Evolutionary conservation across 2,888 invertebrate genomes (phyloP), one percentile per base, ranked within the genome.

Genomic region (Gortyna flavago): DNA sequence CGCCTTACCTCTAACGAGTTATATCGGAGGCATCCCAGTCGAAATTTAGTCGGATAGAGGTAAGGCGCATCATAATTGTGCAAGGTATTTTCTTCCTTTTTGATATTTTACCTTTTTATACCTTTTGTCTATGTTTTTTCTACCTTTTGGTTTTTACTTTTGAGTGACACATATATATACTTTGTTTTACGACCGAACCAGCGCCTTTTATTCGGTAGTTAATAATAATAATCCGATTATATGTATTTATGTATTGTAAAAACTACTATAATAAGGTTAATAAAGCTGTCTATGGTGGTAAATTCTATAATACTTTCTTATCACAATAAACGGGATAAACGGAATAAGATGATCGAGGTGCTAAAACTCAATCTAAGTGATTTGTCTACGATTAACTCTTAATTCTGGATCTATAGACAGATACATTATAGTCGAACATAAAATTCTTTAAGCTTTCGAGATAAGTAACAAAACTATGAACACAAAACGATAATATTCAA

Each of bases 401-500:
- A 21, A 77, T 78, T 79, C 44, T 66, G 61, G 65, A 79, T 79
- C 73, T 62, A 57, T 61, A 73, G 72, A 78, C 69, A 74, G 59
- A 81, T 48, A 80, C 67, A 82, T 76, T 76, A 76, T 18, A 75
- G 71, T 69, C 25, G 48, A 21, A 77, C 79, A 88, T 87, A 87
- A 85, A 51, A 71, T 81, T 77, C 32, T 82, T 48, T 74, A 80
- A 85, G 69, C 85, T 79, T 80, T 82, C 32, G 54, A 76, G 83
- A 88, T 85, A 85, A 81, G 62, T 67, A 64, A 83, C 73, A 87
- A 69, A 78, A 70, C 80, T 66, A 81, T 85, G 65, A 77, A 87
- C 66, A 81, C 62, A 83, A 83, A 85, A 81, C 74, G 81, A 71
- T 83, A 85, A 84, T 83, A 86, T 85, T 84, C 79, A 86, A 88